These are phyloP conservation scores for Silvanus unidentatus DNA, from an alignment of 2,888 invertebrate species.

Conservation along the genomic window DNA sequence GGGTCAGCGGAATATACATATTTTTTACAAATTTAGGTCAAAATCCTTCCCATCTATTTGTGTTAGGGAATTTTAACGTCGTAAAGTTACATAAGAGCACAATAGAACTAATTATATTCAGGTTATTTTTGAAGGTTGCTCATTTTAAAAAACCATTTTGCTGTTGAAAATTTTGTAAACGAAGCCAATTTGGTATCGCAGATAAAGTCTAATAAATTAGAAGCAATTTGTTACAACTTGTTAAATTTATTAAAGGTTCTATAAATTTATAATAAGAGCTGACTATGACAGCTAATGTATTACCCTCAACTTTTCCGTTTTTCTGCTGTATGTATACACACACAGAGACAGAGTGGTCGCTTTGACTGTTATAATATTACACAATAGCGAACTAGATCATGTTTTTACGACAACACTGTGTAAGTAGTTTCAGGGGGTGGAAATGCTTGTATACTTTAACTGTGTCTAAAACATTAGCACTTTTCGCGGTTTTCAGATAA, in stretches of 20 bases:
- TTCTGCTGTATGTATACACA: conserved; percentile 8
- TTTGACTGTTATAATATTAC: conserved; percentile 5
- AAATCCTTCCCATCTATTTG: too few relatives aligned
- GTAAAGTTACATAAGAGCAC: too few relatives aligned
- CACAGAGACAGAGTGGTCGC: conserved; percentile 24
- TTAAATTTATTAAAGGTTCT: conserved; percentile 4
- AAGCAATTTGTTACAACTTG: conserved; percentile 5
- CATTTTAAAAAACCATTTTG: too few relatives aligned
- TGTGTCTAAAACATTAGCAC: conserved; percentile 41
- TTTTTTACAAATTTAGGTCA: too few relatives aligned
- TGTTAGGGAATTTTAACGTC: too few relatives aligned
- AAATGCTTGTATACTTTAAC: conserved; percentile 23
- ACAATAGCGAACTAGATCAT: conserved; percentile 8
- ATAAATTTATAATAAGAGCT: conserved; percentile 7
- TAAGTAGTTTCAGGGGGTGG: conserved; percentile 25
- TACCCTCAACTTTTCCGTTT: not conserved
- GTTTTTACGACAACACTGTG: conserved; percentile 20
- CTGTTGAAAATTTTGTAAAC: too few relatives aligned
- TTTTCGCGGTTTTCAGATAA: conserved; percentile 40
- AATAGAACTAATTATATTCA: too few relatives aligned
- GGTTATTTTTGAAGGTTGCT: too few relatives aligned
- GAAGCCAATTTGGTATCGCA: not conserved
- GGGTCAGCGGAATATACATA: too few relatives aligned
- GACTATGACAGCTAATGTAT: conserved; percentile 5
- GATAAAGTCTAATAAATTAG: conserved; percentile 5